Percentiles rank a stretch among this genome's conserved stretches.
Conservation (phyloP, 2,888 invertebrate genomes). For the Pomacea canaliculata region DNA sequence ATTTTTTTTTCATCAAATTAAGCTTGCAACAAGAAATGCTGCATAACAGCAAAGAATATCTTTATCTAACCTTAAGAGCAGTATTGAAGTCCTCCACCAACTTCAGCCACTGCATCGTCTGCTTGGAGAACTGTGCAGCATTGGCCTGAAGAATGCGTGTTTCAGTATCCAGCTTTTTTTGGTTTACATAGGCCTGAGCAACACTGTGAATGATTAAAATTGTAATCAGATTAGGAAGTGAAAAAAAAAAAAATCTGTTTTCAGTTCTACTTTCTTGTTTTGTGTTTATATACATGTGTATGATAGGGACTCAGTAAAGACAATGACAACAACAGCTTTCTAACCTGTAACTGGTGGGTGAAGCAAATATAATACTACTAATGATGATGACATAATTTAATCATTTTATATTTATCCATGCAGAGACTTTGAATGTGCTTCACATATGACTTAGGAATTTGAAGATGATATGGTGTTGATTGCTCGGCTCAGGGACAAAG, state of each 20-base stretch:
- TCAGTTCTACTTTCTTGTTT: neutral
- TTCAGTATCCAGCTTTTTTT: conserved; percentile 96
- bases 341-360: no score
- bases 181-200: conserved; percentile 97
- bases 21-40: neutral
- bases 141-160: conserved; percentile 95
- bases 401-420: no score
- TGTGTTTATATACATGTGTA: neutral
- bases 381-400: no score
- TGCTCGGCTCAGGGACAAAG: no score
- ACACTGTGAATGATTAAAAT: conserved; percentile 77
- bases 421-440: no score
- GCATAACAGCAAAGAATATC: neutral
- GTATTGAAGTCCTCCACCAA: conserved; percentile 76
- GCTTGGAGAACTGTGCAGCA: conserved; percentile 94
- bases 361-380: no score
- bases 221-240: neutral
- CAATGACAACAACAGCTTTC: no score
- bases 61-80: conserved; percentile 70
- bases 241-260: neutral
- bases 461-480: no score
- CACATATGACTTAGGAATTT: no score
- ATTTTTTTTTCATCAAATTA: neutral
- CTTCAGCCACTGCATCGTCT: conserved; percentile 96
- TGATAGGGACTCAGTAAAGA: no score